phyloP scores from a whole-genome alignment of 2,113 vertebrate genomes.

The Thunnus maccoyii region DNA sequence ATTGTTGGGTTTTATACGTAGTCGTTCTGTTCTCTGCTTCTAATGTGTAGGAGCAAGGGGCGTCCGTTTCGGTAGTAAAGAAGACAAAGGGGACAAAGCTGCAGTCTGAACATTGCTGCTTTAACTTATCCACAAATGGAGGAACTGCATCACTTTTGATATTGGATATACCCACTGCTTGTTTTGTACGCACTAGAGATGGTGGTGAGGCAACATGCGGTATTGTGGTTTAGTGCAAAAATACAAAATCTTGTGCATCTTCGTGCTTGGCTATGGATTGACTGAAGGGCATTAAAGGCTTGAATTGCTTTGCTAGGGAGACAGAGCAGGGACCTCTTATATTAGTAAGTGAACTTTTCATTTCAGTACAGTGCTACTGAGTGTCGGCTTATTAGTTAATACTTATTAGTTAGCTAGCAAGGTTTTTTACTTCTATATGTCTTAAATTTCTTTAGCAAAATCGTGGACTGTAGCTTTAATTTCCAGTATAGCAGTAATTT shows the following conservation, averaged over 20 bases:
- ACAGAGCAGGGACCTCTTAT: not conserved
- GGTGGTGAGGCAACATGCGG: not conserved
- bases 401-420: not conserved
- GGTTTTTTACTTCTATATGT: not conserved
- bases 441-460: not conserved
- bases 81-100: not conserved
- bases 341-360: slow-evolving; percentile 25
- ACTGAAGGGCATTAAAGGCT: not conserved
- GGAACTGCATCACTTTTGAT: not conserved
- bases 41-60: not conserved
- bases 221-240: not conserved
- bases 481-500: not conserved
- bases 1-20: too few species aligned
- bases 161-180: not conserved
- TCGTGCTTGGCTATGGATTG: not conserved
- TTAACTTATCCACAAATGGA: too few species aligned
- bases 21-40: not conserved
- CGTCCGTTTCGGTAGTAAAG: not conserved
- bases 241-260: not conserved
- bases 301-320: not conserved
- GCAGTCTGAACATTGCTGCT: too few species aligned
- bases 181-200: not conserved
- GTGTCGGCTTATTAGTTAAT: not conserved
- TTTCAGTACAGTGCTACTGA: not conserved
- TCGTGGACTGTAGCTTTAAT: too few species aligned